These are phyloP conservation scores for Leptarthrus brevirostris DNA, from an alignment of 2,888 invertebrate species.

Conservation along the genomic window DNA sequence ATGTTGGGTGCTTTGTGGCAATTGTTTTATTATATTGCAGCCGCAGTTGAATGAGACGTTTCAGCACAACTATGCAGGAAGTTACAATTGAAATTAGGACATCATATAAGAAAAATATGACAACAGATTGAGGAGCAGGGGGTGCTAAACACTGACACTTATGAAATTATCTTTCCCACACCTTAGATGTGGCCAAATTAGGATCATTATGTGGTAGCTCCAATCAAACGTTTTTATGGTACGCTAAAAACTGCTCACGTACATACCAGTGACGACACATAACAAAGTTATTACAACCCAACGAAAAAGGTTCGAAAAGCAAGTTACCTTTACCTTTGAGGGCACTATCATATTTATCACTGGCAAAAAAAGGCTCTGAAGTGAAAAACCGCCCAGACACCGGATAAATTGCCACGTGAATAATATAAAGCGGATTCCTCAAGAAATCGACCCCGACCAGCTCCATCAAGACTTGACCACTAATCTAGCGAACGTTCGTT, in stretches of 20 bases:
- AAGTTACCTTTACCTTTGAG: background rate
- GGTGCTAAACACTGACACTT: too few relatives aligned
- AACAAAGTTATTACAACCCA: background rate
- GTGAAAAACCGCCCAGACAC: constrained; percentile 36
- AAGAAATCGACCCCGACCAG: constrained; percentile 12
- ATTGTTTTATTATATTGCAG: background rate
- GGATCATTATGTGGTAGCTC: too few relatives aligned
- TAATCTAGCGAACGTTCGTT: background rate
- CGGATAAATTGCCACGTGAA: constrained; percentile 22
- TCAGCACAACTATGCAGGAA: background rate
- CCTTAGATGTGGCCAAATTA: too few relatives aligned
- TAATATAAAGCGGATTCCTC: background rate
- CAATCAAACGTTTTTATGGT: too few relatives aligned
- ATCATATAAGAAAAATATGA: background rate
- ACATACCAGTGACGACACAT: background rate
- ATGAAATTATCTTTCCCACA: too few relatives aligned
- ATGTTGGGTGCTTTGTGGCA: background rate
- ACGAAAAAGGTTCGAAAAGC: background rate
- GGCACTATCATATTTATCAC: background rate
- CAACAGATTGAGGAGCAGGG: background rate
- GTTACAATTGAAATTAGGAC: background rate
- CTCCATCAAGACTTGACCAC: background rate
- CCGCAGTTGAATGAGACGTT: background rate
- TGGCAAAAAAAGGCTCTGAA: background rate
- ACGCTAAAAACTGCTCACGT: too few relatives aligned